These are phyloP conservation scores for Platorchestia sp. DNA, from an alignment of 1,140 invertebrate genomes.

Conservation along the genomic window DNA sequence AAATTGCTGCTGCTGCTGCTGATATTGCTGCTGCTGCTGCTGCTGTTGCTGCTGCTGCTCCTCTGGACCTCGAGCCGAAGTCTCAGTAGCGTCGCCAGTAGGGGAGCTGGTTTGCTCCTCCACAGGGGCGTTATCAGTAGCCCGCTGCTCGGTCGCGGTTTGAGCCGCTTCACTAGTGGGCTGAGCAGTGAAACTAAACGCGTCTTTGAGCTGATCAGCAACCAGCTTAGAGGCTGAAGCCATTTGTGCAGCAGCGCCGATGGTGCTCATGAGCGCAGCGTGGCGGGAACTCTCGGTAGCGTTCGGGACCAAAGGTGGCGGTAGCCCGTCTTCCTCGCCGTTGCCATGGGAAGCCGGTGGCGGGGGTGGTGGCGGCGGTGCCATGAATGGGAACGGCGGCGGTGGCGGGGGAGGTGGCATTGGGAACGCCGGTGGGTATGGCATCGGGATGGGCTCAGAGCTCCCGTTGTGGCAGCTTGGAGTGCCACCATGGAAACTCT, in stretches of 20 bases:
- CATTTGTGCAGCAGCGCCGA: slow-evolving; percentile 37
- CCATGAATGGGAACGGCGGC: neutral
- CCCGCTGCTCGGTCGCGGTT: neutral
- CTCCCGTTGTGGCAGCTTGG: neutral
- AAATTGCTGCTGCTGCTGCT: neutral
- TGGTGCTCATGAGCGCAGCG: slow-evolving; percentile 26
- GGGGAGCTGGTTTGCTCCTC: neutral
- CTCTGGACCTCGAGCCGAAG: neutral
- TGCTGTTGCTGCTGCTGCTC: neutral
- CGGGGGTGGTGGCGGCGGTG: neutral
- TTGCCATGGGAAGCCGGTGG: neutral
- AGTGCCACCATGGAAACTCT: neutral
- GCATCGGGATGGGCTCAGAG: slow-evolving; percentile 3
- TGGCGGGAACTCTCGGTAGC: slow-evolving; percentile 26
- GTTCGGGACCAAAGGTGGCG: slow-evolving; percentile 3
- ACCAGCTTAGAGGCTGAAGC: neutral
- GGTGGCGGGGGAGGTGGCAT: neutral
- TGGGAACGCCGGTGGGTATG: slow-evolving; percentile 3
- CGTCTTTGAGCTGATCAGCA: neutral
- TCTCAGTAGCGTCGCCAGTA: neutral
- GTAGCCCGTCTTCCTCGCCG: neutral
- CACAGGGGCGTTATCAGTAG: neutral
- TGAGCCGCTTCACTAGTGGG: neutral
- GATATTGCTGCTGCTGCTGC: neutral
- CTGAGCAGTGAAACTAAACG: neutral